Percentiles rank a stretch among this genome's conserved stretches.
phyloP scores from a whole-genome alignment of 2,888 invertebrate genomes.

The Conops quadrifasciatus region DNA sequence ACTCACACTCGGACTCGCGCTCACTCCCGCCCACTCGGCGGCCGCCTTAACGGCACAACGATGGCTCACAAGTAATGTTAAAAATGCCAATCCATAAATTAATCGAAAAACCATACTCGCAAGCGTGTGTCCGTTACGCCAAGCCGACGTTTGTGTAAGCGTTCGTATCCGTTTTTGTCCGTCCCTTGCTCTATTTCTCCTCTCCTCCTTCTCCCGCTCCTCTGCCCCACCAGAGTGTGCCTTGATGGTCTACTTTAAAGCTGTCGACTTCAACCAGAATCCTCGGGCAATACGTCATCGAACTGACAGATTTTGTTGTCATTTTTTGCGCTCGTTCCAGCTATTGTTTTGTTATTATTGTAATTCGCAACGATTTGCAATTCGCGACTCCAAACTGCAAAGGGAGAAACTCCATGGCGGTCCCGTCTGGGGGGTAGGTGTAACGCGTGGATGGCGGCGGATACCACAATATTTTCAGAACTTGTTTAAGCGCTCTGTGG shows the following conservation, averaged over 20 bases:
- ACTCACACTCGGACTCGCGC: constrained; percentile 23
- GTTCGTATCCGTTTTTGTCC: not conserved
- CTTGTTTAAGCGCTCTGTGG: not conserved
- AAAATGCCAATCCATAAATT: constrained; percentile 52
- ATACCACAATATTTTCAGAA: not conserved
- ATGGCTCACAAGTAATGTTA: constrained; percentile 29
- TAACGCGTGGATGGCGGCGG: not conserved
- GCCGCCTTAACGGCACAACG: constrained; percentile 31
- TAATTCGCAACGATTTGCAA: constrained; percentile 19
- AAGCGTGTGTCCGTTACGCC: constrained; percentile 21
- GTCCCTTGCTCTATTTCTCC: too few relatives aligned
- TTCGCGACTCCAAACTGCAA: not conserved
- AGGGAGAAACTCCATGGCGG: not conserved
- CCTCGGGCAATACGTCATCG: constrained; percentile 29
- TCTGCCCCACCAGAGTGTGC: too few relatives aligned
- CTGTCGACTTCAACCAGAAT: constrained; percentile 25
- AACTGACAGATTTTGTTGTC: constrained; percentile 30
- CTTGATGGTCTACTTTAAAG: constrained; percentile 3
- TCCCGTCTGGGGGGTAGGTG: not conserved
- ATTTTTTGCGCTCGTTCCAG: not conserved
- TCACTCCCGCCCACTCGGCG: not conserved
- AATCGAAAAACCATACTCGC: constrained; percentile 55
- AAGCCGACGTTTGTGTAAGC: not conserved
- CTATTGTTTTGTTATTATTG: not conserved
- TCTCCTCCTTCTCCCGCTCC: too few relatives aligned